Percentiles rank a stretch among this genome's conserved stretches.
phyloP scores from a whole-genome alignment of 2,797 vertebrate genomes.

The Bryconaethiops microstoma region DNA sequence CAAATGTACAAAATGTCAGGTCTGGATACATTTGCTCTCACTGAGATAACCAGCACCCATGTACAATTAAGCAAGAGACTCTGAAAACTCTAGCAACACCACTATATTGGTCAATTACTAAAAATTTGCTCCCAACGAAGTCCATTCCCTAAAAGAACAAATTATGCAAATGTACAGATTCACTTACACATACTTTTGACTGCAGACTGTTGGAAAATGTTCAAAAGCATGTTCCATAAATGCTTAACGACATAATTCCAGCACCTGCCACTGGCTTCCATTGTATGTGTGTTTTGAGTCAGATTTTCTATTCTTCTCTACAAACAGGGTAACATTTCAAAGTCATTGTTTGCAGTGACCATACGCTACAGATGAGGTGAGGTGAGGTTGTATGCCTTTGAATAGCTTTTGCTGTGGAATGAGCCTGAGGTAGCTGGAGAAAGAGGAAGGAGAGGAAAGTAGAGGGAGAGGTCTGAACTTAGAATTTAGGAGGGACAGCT shows the following conservation, averaged over 20 bases:
- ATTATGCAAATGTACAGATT: no score
- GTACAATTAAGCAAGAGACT: not conserved
- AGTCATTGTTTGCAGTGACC: not conserved
- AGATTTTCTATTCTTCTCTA: not conserved
- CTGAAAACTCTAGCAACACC: not conserved
- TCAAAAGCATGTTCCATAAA: no score
- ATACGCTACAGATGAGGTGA: no score
- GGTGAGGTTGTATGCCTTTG: not conserved
- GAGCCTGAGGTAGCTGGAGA: not conserved
- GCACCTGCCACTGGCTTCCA: no score
- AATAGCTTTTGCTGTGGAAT: not conserved
- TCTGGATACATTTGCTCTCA: not conserved
- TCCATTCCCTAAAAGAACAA: no score
- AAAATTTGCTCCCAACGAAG: no score
- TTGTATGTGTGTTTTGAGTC: not conserved
- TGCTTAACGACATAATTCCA: no score
- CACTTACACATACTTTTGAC: no score
- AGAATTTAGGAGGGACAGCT: constrained; percentile 79
- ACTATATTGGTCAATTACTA: no score
- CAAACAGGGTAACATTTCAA: not conserved
- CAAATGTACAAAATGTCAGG: not conserved
- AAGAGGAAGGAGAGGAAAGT: constrained; percentile 46
- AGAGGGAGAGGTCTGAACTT: constrained; percentile 54
- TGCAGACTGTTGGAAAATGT: no score
- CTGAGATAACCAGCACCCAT: not conserved